These are phyloP conservation scores for Cataglyphis cursor DNA, from an alignment of 2,888 invertebrate species.

Conservation along the genomic window DNA sequence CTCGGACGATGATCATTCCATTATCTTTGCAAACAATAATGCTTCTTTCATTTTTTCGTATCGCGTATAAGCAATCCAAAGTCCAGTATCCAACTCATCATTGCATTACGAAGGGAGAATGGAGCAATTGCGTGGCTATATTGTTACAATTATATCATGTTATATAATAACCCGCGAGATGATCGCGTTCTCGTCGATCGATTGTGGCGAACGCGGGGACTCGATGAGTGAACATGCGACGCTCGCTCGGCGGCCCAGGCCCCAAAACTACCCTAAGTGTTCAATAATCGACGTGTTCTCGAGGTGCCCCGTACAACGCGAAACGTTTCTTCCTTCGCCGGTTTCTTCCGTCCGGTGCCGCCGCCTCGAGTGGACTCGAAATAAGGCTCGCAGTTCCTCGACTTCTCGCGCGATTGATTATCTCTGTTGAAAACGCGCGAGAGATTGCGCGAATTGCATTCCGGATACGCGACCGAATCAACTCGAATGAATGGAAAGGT, in stretches of 20 bases:
- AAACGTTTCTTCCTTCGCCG: slow-evolving; percentile 76
- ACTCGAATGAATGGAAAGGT: background rate
- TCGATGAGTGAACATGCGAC: slow-evolving; percentile 41
- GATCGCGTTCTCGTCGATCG: background rate
- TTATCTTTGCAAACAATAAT: slow-evolving; percentile 1
- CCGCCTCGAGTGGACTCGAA: slow-evolving; percentile 17
- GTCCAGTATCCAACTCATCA: background rate
- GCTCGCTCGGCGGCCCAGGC: slow-evolving; percentile 79
- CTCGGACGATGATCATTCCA: background rate
- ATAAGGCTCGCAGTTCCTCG: slow-evolving; percentile 64
- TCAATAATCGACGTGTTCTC: slow-evolving; percentile 83
- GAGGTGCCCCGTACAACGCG: slow-evolving; percentile 79
- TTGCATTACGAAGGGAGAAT: background rate
- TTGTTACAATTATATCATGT: slow-evolving; percentile 1
- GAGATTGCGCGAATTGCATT: slow-evolving; percentile 64
- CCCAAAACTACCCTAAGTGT: slow-evolving; percentile 85
- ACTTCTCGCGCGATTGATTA: slow-evolving; percentile 73
- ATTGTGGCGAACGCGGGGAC: background rate
- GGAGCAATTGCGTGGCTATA: background rate
- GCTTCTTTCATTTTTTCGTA: background rate
- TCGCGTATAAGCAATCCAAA: background rate
- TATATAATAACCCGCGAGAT: background rate
- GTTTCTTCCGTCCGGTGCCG: slow-evolving; percentile 49
- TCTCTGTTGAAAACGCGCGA: slow-evolving; percentile 70
- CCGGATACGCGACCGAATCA: slow-evolving; percentile 33